phyloP scores from a whole-genome alignment of 2,888 invertebrate species.

The Hesperia comma region DNA sequence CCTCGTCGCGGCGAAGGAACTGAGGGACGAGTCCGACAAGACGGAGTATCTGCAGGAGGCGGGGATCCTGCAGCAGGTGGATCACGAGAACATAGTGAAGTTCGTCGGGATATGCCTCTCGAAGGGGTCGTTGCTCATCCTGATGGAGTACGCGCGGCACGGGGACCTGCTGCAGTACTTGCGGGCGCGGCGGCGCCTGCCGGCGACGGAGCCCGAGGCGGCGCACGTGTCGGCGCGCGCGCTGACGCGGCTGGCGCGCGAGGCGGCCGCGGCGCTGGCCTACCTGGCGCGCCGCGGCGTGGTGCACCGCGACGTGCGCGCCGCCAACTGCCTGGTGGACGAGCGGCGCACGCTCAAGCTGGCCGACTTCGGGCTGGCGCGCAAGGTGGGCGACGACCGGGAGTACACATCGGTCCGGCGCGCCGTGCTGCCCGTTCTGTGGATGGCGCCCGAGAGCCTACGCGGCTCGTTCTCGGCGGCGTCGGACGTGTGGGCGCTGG shows the following conservation, averaged over 20 bases:
- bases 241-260: conserved; percentile 56
- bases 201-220: conserved; percentile 84
- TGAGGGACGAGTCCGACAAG: conserved; percentile 92
- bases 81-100: conserved; percentile 92
- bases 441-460: conserved; percentile 96
- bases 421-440: conserved; percentile 92
- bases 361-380: conserved; percentile 90
- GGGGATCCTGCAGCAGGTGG: conserved; percentile 93
- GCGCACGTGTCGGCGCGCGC: conserved; percentile 55
- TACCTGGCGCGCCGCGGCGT: conserved; percentile 91
- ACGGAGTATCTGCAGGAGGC: conserved; percentile 90
- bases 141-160: conserved; percentile 96
- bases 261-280: conserved; percentile 88
- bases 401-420: conserved; percentile 91
- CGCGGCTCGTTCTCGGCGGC: conserved; percentile 91
- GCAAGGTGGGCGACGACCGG: conserved; percentile 88
- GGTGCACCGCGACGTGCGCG: conserved; percentile 93
- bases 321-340: conserved; percentile 90
- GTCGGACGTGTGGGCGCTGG: conserved; percentile 95
- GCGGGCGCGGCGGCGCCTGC: conserved; percentile 87
- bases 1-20: conserved; percentile 92
- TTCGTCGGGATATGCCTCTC: conserved; percentile 91
- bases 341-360: conserved; percentile 88
- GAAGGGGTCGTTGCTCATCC: conserved; percentile 91
- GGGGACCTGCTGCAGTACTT: conserved; percentile 94